Evolutionary conservation across 2,797 vertebrate genomes (phyloP).

Genomic region (Acanthurus lineatus): DNA sequence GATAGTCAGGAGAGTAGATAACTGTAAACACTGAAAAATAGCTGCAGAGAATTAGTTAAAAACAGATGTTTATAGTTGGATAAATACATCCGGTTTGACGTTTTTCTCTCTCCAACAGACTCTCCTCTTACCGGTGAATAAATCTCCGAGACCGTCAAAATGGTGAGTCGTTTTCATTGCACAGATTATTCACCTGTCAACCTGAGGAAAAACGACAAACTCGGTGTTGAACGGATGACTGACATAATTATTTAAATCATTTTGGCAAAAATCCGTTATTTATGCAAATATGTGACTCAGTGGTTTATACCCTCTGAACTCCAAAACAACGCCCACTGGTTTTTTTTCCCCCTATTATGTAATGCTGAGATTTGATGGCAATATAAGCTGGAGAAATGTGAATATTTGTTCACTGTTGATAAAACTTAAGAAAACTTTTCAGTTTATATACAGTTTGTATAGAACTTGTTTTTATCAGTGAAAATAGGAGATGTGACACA

Average conservation of each 20-base stretch:
- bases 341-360: conserved; percentile 36
- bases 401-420: not conserved
- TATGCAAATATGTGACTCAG: conserved; percentile 71
- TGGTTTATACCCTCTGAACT: conserved; percentile 32
- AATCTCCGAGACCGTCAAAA: conserved; percentile 52
- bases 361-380: not conserved
- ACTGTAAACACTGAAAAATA: not conserved
- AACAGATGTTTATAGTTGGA: not conserved
- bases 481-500: not conserved
- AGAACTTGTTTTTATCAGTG: not conserved
- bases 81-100: not conserved
- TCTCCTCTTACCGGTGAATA: conserved; percentile 7
- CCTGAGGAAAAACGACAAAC: not conserved
- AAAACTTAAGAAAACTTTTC: not conserved
- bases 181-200: not conserved
- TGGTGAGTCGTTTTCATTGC: conserved; percentile 72
- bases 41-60: not conserved
- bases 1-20: not conserved
- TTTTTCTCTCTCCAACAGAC: conserved; percentile 46
- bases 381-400: not conserved
- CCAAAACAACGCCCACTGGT: conserved; percentile 67
- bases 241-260: not conserved
- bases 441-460: not conserved
- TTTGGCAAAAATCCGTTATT: conserved; percentile 58
- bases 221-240: not conserved